phyloP scores from a whole-genome alignment of 2,888 invertebrate genomes.

The Anoplius nigerrimus region DNA sequence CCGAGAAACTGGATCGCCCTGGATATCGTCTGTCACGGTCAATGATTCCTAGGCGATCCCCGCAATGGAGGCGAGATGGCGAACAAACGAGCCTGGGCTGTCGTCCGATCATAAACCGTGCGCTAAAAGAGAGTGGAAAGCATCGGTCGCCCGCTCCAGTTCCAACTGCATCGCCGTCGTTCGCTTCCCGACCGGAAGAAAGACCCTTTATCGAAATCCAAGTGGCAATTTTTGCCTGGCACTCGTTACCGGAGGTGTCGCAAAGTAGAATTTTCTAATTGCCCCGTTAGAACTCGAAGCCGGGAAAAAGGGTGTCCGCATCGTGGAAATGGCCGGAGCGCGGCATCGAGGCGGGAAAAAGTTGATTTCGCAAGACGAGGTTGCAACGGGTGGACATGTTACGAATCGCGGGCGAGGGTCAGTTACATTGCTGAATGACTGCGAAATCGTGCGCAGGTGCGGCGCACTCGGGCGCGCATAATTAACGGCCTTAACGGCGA shows the following conservation, averaged over 20 bases:
- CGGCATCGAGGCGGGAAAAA: constrained; percentile 49
- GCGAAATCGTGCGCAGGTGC: constrained; percentile 65
- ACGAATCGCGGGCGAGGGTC: constrained; percentile 25
- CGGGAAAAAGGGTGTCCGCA: too few relatives aligned
- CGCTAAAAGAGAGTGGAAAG: background rate
- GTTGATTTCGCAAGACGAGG: constrained; percentile 60
- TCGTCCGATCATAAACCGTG: constrained; percentile 39
- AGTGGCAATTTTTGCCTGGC: too few relatives aligned
- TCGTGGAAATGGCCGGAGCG: too few relatives aligned
- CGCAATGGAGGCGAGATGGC: constrained; percentile 41
- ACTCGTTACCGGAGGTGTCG: too few relatives aligned
- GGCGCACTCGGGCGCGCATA: constrained; percentile 53
- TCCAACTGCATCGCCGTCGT: constrained; percentile 5
- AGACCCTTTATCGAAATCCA: too few relatives aligned
- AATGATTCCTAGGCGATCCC: constrained; percentile 50
- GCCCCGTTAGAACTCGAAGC: too few relatives aligned
- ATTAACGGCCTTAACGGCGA: constrained; percentile 56
- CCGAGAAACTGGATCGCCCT: constrained; percentile 51
- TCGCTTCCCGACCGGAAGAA: background rate
- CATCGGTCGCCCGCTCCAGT: too few relatives aligned
- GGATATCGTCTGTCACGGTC: constrained; percentile 52
- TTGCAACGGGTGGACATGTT: constrained; percentile 25
- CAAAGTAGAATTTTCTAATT: too few relatives aligned
- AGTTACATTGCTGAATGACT: too few relatives aligned
- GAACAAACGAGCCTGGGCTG: constrained; percentile 42